Evolutionary conservation across 2,797 vertebrate species (phyloP), one percentile per base, ranked within the genome.

Genomic region (Bryconaethiops microstoma): DNA sequence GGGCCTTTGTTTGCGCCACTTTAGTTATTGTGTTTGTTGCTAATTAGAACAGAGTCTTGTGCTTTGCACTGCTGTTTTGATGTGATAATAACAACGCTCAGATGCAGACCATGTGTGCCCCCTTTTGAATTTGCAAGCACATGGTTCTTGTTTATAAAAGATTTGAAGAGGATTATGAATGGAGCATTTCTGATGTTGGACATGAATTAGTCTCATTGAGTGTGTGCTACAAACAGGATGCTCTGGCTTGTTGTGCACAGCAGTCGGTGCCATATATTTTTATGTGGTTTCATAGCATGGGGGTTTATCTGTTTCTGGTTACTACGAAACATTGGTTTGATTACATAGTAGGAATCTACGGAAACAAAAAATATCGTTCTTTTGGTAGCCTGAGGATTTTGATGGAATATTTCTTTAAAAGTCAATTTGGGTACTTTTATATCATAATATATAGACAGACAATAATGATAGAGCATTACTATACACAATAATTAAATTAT

Each of bases 11-110:
- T 29, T 73, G 35, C 5, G 74, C 84, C 86, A 72, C 65, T 77
- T 70, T 83, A 77, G 80, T 86, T 85, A 83, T 86, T 52, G 67
- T 82, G 60, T 75, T 74, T 62, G 76, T 85, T 86, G 85, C 71
- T 72, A 80, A 84, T 83, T 45, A 82, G 71, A 76, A 48, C 69
- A 87, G 63, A 68, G 45, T 80, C 59, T 63, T 39, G 19, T 71
- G 35, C 52, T 52, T 57, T 52, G 72, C 42, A 73, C 71, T 84
- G 29, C 73, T 74, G 78, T 42, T 85, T 81, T 76, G 80, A 65
- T 63, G 84, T 79, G 65, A 85, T 81, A 85, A 72, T 83, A 65
- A 82, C 80, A 77, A 57, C 84, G 72, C 74, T 14, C 17, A 8
- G 42, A 60, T 77, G 69, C 40, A 60, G 14, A 77, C 70, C 42